These are phyloP conservation scores for Orchesella flavescens DNA, from an alignment of 2,888 invertebrate species.

Conservation along the genomic window DNA sequence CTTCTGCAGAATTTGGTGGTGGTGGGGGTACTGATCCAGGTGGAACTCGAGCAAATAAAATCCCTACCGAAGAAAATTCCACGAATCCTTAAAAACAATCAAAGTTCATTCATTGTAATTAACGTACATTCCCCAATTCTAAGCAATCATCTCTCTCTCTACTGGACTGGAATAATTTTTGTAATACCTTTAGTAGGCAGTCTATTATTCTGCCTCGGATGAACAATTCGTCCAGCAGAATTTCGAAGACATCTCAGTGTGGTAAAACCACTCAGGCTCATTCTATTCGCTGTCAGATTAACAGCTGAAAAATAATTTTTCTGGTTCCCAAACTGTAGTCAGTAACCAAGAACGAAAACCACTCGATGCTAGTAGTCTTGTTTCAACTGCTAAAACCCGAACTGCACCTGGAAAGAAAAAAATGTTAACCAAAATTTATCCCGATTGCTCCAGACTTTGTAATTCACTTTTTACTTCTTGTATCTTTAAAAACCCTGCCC, in stretches of 20 bases:
- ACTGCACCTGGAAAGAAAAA: too few species aligned
- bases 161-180: background rate
- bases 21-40: slow-evolving; percentile 66
- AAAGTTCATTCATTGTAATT: too few species aligned
- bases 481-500: too few species aligned
- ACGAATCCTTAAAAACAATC: background rate
- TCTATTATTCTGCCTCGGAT: slow-evolving; percentile 51
- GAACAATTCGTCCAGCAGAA: slow-evolving; percentile 64
- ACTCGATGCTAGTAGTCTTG: too few species aligned
- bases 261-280: slow-evolving; percentile 64
- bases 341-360: background rate
- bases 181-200: slow-evolving; percentile 53
- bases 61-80: slow-evolving; percentile 62
- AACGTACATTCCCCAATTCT: too few species aligned
- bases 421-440: too few species aligned
- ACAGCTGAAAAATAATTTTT: background rate
- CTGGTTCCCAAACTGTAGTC: background rate
- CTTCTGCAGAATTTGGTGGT: slow-evolving; percentile 65
- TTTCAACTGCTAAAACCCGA: too few species aligned
- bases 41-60: slow-evolving; percentile 67
- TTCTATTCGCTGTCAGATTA: slow-evolving; percentile 31
- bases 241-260: slow-evolving; percentile 65
- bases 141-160: background rate
- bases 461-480: too few species aligned
- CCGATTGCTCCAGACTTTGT: too few species aligned